phyloP scores from a whole-genome alignment of 2,113 vertebrate species.

The Notechis scutatus region DNA sequence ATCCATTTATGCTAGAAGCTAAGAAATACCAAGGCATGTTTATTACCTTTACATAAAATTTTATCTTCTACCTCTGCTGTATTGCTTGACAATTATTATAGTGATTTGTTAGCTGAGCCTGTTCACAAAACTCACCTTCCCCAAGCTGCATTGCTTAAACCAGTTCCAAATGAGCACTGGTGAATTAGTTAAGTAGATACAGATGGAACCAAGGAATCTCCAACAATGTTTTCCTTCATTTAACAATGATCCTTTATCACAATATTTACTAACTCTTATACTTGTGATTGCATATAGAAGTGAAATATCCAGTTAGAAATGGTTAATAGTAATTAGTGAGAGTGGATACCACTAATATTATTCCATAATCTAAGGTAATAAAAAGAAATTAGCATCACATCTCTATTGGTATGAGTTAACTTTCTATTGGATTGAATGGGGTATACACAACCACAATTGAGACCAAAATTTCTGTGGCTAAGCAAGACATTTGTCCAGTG shows the following conservation, averaged over 20 bases:
- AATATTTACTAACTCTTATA: not conserved
- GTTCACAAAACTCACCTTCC: not conserved
- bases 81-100: not conserved
- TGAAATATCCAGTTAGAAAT: not conserved
- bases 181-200: not conserved
- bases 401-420: not conserved
- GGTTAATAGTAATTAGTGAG: not conserved
- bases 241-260: not conserved
- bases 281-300: not conserved
- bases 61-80: not conserved
- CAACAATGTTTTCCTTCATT: not conserved
- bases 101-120: not conserved
- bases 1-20: not conserved
- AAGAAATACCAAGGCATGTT: not conserved
- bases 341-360: not conserved
- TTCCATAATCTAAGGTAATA: not conserved
- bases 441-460: not conserved
- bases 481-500: not conserved
- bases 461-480: not conserved
- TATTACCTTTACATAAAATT: not conserved
- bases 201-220: not conserved
- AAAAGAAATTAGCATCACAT: not conserved
- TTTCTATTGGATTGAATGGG: not conserved
- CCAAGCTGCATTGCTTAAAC: not conserved
- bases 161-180: not conserved